A percentile compares a stretch with the other conserved stretches of the same genome.
Evolutionary conservation across 2,113 vertebrate genomes (phyloP).

Genomic region (Aldabrachelys gigantea): DNA sequence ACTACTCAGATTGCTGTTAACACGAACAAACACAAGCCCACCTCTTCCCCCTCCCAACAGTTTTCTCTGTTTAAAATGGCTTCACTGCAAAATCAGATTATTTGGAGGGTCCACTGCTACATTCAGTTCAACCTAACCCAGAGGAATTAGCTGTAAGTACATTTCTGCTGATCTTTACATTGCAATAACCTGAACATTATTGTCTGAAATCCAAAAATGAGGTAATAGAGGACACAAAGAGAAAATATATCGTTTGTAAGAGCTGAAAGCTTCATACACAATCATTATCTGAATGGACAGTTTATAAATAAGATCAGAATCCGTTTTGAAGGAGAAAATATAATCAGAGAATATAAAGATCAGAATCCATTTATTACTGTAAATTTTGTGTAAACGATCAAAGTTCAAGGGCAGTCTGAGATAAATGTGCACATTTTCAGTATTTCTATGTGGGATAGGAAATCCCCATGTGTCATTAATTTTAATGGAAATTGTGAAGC

Average conservation of each 20-base stretch:
- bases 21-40: background rate
- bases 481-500: background rate
- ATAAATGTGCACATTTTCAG: background rate
- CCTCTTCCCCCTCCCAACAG: fast-evolving
- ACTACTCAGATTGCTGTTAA: background rate
- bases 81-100: background rate
- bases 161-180: background rate
- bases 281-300: fast-evolving
- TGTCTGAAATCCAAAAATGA: background rate
- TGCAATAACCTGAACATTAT: background rate
- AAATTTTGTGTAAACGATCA: background rate
- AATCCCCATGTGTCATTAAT: background rate
- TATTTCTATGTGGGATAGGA: background rate
- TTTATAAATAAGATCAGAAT: background rate
- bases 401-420: background rate
- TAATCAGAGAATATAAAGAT: background rate
- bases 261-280: background rate
- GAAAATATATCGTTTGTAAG: background rate
- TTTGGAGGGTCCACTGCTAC: background rate
- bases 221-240: background rate
- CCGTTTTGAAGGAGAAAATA: background rate
- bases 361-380: background rate
- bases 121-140: background rate
- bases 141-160: background rate
- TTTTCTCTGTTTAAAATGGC: background rate